Percentiles rank a stretch among this genome's conserved stretches.
Conservation (phyloP, 2,888 invertebrate species). For the Orthonevra nobilis region DNA sequence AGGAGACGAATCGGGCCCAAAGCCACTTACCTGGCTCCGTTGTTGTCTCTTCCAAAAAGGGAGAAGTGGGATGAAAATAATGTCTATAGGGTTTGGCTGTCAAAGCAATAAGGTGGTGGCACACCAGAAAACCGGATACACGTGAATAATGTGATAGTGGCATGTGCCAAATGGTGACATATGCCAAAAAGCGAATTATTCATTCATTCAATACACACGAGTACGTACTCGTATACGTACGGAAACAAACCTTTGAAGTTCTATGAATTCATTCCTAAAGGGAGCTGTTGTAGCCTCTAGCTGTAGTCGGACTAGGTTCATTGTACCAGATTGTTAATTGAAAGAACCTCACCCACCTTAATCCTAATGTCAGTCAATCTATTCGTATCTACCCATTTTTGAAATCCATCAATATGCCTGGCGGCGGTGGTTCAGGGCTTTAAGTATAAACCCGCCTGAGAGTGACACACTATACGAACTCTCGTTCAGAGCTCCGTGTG, state of each 20-base stretch:
- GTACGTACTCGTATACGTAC: background rate
- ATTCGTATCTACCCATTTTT: constrained; percentile 24
- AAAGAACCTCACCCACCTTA: constrained; percentile 9
- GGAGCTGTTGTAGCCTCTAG: background rate
- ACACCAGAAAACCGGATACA: constrained; percentile 33
- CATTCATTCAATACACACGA: background rate
- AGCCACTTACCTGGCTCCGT: constrained; percentile 32
- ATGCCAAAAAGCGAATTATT: constrained; percentile 42
- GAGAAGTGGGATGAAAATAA: too few species aligned
- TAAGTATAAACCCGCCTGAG: constrained; percentile 3
- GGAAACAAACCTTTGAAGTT: background rate
- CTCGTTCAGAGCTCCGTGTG: background rate
- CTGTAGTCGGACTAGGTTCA: constrained; percentile 14
- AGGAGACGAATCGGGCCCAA: constrained; percentile 23
- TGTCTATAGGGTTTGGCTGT: too few species aligned
- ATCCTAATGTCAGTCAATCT: constrained; percentile 6
- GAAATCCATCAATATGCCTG: constrained; percentile 53
- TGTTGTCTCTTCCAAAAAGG: constrained; percentile 1
- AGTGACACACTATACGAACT: constrained; percentile 12
- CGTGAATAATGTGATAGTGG: constrained; percentile 51
- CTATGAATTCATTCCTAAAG: constrained; percentile 15
- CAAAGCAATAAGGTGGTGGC: constrained; percentile 43
- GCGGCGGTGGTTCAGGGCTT: background rate
- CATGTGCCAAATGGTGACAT: constrained; percentile 59
- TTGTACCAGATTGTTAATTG: constrained; percentile 9